Evolutionary conservation across 1,140 invertebrate species (phyloP).

Genomic region (Coptotermes formosanus): DNA sequence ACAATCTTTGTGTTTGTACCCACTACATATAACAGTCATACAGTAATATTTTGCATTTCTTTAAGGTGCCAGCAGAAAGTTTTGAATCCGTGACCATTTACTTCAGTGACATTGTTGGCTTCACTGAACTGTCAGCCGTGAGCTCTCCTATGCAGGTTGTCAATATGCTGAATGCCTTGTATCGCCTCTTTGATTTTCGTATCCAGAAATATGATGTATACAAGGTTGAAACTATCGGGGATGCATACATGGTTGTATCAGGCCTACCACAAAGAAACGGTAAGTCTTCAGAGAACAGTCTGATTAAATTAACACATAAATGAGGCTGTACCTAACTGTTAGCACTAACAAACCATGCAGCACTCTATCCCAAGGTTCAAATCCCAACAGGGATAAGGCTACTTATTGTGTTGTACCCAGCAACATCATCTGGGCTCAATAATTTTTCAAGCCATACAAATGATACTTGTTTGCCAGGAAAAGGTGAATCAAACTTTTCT

Average conservation of each 20-base stretch:
- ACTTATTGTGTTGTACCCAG: too few species aligned
- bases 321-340: too few species aligned
- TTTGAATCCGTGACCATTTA: slow-evolving; percentile 50
- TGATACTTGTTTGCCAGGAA: too few species aligned
- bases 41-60: neutral
- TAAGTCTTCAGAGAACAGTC: slow-evolving; percentile 38
- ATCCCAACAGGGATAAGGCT: too few species aligned
- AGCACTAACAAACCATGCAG: too few species aligned
- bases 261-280: slow-evolving; percentile 65
- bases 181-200: slow-evolving; percentile 49
- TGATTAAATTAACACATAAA: too few species aligned
- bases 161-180: slow-evolving; percentile 48
- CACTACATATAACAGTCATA: neutral
- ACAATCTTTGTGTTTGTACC: too few species aligned
- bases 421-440: too few species aligned
- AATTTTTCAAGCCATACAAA: too few species aligned
- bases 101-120: slow-evolving; percentile 49
- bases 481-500: too few species aligned
- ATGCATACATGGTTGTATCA: slow-evolving; percentile 72
- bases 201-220: slow-evolving; percentile 52
- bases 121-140: slow-evolving; percentile 46
- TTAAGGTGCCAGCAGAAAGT: slow-evolving; percentile 46
- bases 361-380: too few species aligned
- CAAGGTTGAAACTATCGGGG: slow-evolving; percentile 62
- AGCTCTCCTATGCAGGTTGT: slow-evolving; percentile 51